These are phyloP conservation scores for Tachystola acroxantha DNA, from an alignment of 2,888 invertebrate species.

Conservation along the genomic window DNA sequence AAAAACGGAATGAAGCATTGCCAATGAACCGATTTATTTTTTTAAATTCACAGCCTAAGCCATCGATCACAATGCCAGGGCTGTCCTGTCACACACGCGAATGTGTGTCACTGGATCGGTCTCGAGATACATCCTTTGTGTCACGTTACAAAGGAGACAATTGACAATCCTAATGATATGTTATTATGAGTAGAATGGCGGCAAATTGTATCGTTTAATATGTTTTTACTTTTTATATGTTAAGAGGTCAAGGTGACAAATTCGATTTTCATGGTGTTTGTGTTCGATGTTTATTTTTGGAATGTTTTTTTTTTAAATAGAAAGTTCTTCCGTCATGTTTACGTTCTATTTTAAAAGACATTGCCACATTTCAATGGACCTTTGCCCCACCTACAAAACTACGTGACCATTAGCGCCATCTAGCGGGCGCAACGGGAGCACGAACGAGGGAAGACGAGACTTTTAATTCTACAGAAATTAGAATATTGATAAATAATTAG, in stretches of 20 bases:
- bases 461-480: no score
- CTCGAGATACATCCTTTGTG: slow-evolving; percentile 53
- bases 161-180: slow-evolving; percentile 14
- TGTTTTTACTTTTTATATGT: slow-evolving; percentile 16
- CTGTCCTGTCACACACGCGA: slow-evolving; percentile 38
- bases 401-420: no score
- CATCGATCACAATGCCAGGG: slow-evolving; percentile 43
- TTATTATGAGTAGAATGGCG: slow-evolving; percentile 12
- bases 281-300: neutral
- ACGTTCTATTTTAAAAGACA: no score
- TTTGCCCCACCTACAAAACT: no score
- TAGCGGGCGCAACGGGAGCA: no score
- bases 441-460: no score
- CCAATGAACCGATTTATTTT: slow-evolving; percentile 49
- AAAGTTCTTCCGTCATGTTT: no score
- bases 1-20: slow-evolving; percentile 53
- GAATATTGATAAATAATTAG: no score
- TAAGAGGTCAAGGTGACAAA: slow-evolving; percentile 24
- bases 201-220: slow-evolving; percentile 9
- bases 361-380: no score
- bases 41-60: slow-evolving; percentile 34
- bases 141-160: slow-evolving; percentile 23
- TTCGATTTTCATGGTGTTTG: slow-evolving; percentile 8
- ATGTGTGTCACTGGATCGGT: slow-evolving; percentile 62
- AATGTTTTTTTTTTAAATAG: slow-evolving; percentile 8